Evolutionary conservation across 37 sponge, comb jelly and placozoan species (phyloP).

Genomic region (Beroe forskalii): DNA sequence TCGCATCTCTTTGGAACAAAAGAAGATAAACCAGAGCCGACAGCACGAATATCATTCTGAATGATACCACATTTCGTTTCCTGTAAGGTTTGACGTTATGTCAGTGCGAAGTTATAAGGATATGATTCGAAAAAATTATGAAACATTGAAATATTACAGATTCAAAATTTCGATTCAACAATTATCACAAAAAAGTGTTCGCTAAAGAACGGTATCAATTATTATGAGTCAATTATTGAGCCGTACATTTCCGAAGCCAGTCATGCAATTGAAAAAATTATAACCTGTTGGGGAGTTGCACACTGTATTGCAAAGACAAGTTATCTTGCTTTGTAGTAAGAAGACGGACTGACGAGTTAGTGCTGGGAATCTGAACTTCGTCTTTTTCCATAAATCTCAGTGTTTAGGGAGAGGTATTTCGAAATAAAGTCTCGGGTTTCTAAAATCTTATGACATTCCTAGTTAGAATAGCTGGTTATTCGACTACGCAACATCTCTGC

Average conservation of each 20-base stretch:
- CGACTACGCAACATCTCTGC: too few relatives aligned
- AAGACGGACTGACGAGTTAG: conserved; percentile 38
- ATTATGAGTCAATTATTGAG: too few relatives aligned
- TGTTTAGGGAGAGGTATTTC: not conserved
- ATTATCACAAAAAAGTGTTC: too few relatives aligned
- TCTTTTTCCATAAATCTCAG: conserved; percentile 46
- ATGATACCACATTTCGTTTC: conserved; percentile 10
- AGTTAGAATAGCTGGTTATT: too few relatives aligned
- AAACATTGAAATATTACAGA: too few relatives aligned
- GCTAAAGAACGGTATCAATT: too few relatives aligned
- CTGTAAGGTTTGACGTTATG: not conserved
- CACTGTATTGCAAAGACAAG: conserved; percentile 17
- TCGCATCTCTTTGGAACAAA: not conserved
- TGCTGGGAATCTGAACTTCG: not conserved
- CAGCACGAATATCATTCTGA: not conserved
- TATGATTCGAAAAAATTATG: too few relatives aligned
- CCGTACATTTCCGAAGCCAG: too few relatives aligned
- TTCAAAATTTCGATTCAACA: too few relatives aligned
- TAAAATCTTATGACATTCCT: not conserved
- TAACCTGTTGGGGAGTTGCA: conserved; percentile 55
- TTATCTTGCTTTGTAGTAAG: conserved; percentile 32
- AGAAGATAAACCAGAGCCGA: not conserved
- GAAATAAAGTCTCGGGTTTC: not conserved
- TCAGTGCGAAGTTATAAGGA: too few relatives aligned
- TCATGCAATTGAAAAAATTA: too few relatives aligned